Percentiles rank a stretch among this genome's conserved stretches.
These are phyloP conservation scores for Acipenser oxyrinchus DNA, from an alignment of 2,797 vertebrate genomes.

Conservation along the genomic window DNA sequence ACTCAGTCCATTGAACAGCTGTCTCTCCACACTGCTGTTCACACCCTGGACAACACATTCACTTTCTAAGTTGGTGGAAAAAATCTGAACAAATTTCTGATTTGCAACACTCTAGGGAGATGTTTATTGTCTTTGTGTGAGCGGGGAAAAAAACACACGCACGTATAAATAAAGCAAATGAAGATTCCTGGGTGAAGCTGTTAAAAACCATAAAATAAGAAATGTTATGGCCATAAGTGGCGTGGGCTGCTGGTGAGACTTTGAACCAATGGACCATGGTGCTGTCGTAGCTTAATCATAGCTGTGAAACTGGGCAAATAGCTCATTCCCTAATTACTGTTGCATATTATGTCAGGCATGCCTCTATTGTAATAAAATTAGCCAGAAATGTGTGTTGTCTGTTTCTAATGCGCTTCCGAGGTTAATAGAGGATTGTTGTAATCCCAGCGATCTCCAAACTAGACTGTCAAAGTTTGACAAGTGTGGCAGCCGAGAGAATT, in stretches of 20 bases:
- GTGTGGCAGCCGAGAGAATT: conserved; percentile 55
- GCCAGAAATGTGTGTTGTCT: conserved; percentile 61
- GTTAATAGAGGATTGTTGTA: neutral
- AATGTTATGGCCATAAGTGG: conserved; percentile 98
- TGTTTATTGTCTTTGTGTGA: conserved; percentile 83
- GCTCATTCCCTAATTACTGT: conserved; percentile 96
- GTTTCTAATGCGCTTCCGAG: conserved; percentile 43
- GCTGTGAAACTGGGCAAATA: conserved; percentile 65
- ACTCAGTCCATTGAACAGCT: conserved; percentile 61
- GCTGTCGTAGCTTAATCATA: conserved; percentile 84
- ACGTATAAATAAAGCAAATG: conserved; percentile 89
- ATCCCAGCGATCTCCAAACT: conserved; percentile 8
- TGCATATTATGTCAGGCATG: conserved; percentile 78
- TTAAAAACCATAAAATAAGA: conserved; percentile 98
- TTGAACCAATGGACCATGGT: conserved; percentile 93
- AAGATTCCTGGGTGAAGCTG: conserved; percentile 79
- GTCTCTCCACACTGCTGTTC: conserved; percentile 52
- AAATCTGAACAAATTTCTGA: conserved; percentile 92
- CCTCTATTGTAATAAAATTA: conserved; percentile 73
- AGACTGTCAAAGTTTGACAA: conserved; percentile 55
- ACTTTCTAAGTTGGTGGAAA: conserved; percentile 74
- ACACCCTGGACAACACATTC: conserved; percentile 53
- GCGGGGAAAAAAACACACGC: conserved; percentile 62
- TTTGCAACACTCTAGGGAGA: conserved; percentile 92
- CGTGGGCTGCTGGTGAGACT: conserved; percentile 95